Evolutionary conservation across 2,797 vertebrate species (phyloP).

Genomic region (Avahi laniger): DNA sequence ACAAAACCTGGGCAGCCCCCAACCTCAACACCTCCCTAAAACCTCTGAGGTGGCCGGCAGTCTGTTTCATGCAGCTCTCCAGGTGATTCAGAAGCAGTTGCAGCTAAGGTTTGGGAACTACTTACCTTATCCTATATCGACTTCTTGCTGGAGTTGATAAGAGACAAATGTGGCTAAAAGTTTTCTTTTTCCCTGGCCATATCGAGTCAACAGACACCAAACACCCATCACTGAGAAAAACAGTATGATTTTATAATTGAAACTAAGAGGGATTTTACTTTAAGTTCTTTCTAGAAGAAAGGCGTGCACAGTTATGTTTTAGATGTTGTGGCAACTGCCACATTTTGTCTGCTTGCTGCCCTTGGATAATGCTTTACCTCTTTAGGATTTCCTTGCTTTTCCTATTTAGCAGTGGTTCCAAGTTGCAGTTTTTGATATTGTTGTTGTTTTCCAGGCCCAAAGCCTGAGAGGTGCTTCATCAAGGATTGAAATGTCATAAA

Average conservation of each 20-base stretch:
- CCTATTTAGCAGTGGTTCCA: conserved; percentile 4
- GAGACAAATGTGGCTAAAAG: neutral
- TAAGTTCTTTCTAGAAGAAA: conserved; percentile 7
- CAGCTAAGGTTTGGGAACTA: neutral
- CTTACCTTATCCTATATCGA: neutral
- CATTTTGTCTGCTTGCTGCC: neutral
- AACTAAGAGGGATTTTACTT: neutral
- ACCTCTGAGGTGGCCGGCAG: neutral
- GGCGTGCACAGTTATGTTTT: neutral
- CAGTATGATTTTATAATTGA: neutral
- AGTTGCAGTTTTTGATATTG: conserved; percentile 10
- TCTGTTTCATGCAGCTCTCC: neutral
- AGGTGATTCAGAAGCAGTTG: neutral
- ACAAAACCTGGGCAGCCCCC: neutral
- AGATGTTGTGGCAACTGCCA: neutral
- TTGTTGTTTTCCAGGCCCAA: neutral
- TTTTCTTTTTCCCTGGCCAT: neutral
- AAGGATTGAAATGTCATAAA: conserved; percentile 20
- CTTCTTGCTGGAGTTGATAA: neutral
- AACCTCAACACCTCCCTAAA: neutral
- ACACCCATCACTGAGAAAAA: neutral
- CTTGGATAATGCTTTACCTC: neutral
- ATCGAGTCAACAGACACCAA: neutral
- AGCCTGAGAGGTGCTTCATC: conserved; percentile 32
- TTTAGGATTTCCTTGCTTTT: conserved; percentile 31